Evolutionary conservation across 1,140 invertebrate species (phyloP).

Genomic region (Phocides pigmalion): DNA sequence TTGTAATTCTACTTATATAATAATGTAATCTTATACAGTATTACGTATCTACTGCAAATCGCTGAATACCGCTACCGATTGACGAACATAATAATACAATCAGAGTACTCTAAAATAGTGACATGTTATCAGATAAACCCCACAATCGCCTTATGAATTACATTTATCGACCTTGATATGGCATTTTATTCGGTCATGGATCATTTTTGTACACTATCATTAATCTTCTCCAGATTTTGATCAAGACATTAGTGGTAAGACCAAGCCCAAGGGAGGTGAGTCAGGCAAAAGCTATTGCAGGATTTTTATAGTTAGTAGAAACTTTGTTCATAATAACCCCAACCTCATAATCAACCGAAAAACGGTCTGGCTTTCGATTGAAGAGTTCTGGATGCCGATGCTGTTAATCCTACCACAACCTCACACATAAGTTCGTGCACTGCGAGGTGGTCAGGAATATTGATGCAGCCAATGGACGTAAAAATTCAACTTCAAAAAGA

Average conservation of each 20-base stretch:
- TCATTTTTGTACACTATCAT: neutral
- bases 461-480: too few species aligned
- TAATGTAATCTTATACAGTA: too few species aligned
- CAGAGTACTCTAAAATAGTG: neutral
- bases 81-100: too few species aligned
- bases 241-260: slow-evolving; percentile 5
- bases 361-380: too few species aligned
- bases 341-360: neutral
- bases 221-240: slow-evolving; percentile 4
- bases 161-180: slow-evolving; percentile 3
- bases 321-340: neutral
- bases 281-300: neutral
- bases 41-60: too few species aligned
- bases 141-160: neutral
- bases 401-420: too few species aligned
- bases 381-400: too few species aligned
- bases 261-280: neutral
- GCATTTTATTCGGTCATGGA: neutral
- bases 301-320: neutral
- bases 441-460: too few species aligned
- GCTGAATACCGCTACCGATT: too few species aligned
- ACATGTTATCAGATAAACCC: neutral
- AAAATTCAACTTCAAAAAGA: too few species aligned
- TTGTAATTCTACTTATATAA: too few species aligned
- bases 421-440: too few species aligned